A percentile compares a stretch with the other conserved stretches of the same genome.
Evolutionary conservation across 1,140 invertebrate genomes (phyloP).

Genomic region (Drosophila rufa): DNA sequence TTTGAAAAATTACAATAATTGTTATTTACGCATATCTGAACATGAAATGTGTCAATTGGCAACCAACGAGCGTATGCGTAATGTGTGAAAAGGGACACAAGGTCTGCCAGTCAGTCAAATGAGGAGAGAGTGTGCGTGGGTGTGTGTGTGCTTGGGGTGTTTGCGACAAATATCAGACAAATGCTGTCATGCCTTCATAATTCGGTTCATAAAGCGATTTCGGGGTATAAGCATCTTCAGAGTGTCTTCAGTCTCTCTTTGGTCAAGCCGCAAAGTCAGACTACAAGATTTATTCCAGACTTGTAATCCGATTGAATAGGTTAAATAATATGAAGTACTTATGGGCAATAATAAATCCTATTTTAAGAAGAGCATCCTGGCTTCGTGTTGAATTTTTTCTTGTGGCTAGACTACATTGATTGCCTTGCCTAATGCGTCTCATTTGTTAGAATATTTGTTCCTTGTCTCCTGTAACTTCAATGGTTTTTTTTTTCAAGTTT

Average conservation of each 20-base stretch:
- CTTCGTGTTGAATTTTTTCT: not conserved
- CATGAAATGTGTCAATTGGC: constrained; percentile 81
- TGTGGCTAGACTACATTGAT: constrained; percentile 23
- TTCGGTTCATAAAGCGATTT: constrained; percentile 51
- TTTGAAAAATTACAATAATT: constrained; percentile 79
- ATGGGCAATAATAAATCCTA: not conserved
- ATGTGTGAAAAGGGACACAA: constrained; percentile 67
- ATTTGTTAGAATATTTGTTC: constrained; percentile 49
- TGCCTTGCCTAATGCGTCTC: constrained; percentile 24
- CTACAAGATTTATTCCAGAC: constrained; percentile 3
- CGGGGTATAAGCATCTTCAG: constrained; percentile 1
- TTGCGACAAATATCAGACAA: constrained; percentile 37
- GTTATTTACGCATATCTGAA: constrained; percentile 82
- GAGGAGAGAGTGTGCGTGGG: not conserved
- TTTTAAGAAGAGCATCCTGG: not conserved
- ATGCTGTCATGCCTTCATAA: constrained; percentile 59
- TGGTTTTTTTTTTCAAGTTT: not conserved
- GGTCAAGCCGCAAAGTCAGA: constrained; percentile 31
- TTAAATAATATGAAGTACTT: constrained; percentile 2
- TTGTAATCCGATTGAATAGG: constrained; percentile 9
- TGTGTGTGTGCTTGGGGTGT: constrained; percentile 1
- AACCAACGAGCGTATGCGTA: constrained; percentile 73
- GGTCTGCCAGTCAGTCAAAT: constrained; percentile 34
- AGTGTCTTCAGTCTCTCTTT: not conserved
- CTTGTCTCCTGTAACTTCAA: not conserved